Evolutionary conservation across 2,797 vertebrate genomes (phyloP).

Genomic region (Tolypeutes matacus): DNA sequence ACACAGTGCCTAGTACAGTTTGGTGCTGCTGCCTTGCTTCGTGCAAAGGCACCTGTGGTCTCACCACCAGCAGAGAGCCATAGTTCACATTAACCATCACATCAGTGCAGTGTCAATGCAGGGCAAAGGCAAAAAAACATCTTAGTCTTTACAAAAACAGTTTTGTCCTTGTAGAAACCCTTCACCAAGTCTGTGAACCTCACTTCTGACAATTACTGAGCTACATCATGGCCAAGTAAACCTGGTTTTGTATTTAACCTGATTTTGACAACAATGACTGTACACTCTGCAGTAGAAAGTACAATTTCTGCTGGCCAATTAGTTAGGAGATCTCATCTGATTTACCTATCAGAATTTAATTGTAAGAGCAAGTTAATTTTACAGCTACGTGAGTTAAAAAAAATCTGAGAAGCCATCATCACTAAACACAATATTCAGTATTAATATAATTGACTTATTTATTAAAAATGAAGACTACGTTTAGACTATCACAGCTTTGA

Average conservation of each 20-base stretch:
- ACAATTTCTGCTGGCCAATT: slow-evolving; percentile 7
- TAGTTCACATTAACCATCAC: too few relatives aligned
- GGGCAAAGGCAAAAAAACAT: not conserved
- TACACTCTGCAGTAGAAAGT: not conserved
- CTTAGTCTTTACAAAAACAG: not conserved
- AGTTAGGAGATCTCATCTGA: not conserved
- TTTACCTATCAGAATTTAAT: slow-evolving; percentile 31
- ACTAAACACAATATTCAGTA: slow-evolving; percentile 3
- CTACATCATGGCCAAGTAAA: not conserved
- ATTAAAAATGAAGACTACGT: not conserved
- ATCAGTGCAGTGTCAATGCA: not conserved
- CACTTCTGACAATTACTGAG: not conserved
- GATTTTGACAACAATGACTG: slow-evolving; percentile 1
- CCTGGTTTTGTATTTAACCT: not conserved
- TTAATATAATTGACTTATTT: slow-evolving; percentile 21
- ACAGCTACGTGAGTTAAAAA: not conserved
- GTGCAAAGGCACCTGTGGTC: not conserved
- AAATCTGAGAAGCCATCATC: not conserved
- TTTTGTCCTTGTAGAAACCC: not conserved
- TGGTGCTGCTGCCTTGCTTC: rapidly evolving
- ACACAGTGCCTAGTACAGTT: not conserved
- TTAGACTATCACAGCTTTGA: not conserved
- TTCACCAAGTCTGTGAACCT: not conserved
- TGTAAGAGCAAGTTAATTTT: slow-evolving; percentile 39
- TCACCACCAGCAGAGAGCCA: not conserved